phyloP scores from a whole-genome alignment of 2,888 invertebrate species.

The Eumacrocentrus americanus region DNA sequence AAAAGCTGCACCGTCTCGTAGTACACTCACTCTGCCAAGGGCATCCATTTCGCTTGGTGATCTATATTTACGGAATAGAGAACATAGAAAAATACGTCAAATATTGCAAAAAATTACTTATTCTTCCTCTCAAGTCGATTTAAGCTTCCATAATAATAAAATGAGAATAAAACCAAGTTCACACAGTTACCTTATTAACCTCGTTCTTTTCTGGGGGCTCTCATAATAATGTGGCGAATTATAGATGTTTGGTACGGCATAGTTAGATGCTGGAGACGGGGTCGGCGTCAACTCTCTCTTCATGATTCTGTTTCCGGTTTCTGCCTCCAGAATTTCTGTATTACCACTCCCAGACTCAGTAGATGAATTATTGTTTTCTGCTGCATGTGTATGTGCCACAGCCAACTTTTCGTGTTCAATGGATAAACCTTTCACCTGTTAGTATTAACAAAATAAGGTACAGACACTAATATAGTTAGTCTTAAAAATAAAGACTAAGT shows the following conservation, averaged over 20 bases:
- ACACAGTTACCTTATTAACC: conserved; percentile 58
- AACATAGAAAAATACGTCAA: background rate
- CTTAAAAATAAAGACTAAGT: no score
- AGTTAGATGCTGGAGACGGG: conserved; percentile 52
- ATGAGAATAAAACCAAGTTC: no score
- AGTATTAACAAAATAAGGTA: background rate
- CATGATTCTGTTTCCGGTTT: conserved; percentile 51
- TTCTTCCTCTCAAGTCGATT: no score
- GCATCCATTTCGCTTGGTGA: conserved; percentile 57
- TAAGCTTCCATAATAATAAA: no score
- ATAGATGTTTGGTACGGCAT: conserved; percentile 52
- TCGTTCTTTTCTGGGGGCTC: conserved; percentile 57
- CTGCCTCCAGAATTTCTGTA: conserved; percentile 52
- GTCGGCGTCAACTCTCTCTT: conserved; percentile 55
- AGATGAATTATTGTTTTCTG: conserved; percentile 53
- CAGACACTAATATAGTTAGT: no score
- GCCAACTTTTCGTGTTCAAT: conserved; percentile 75
- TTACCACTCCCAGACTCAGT: conserved; percentile 58
- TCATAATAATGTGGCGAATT: conserved; percentile 55
- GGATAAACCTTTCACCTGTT: conserved; percentile 77
- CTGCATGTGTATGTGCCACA: conserved; percentile 65
- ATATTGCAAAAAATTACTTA: no score
- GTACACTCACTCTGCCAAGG: conserved; percentile 68
- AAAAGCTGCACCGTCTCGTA: conserved; percentile 68
- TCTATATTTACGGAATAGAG: conserved; percentile 37